Evolutionary conservation across 2,888 invertebrate genomes (phyloP).

Genomic region (Eustalomyia histrio): DNA sequence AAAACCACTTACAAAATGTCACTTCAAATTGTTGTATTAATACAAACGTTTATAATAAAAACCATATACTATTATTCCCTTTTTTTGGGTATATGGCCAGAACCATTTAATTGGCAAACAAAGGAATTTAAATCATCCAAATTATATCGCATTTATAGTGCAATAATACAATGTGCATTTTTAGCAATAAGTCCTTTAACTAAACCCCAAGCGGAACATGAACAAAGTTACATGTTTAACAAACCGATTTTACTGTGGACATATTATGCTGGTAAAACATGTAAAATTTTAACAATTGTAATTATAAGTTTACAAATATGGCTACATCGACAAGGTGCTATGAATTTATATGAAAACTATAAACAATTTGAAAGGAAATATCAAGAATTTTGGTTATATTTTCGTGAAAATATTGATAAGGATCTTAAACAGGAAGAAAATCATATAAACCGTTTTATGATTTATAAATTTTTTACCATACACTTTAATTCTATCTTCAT

Average conservation of each 20-base stretch:
- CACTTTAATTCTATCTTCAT: neutral
- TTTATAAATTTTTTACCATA: constrained; percentile 25
- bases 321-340: constrained; percentile 3
- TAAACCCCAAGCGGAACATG: neutral
- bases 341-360: constrained; percentile 13
- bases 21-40: neutral
- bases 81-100: constrained; percentile 29
- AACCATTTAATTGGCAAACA: neutral
- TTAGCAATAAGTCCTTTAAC: constrained; percentile 13
- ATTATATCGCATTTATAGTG: constrained; percentile 35
- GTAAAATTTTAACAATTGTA: constrained; percentile 20
- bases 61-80: constrained; percentile 4
- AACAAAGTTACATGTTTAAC: constrained; percentile 12
- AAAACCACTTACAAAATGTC: neutral
- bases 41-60: neutral
- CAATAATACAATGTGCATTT: constrained; percentile 13
- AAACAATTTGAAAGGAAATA: constrained; percentile 2
- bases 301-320: constrained; percentile 32
- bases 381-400: neutral
- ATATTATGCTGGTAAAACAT: constrained; percentile 19
- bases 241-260: constrained; percentile 22
- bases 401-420: neutral
- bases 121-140: constrained; percentile 2
- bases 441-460: neutral
- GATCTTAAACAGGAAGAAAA: neutral